Conservation (phyloP, 2,113 vertebrate species). For the Melospiza melodia region DNA sequence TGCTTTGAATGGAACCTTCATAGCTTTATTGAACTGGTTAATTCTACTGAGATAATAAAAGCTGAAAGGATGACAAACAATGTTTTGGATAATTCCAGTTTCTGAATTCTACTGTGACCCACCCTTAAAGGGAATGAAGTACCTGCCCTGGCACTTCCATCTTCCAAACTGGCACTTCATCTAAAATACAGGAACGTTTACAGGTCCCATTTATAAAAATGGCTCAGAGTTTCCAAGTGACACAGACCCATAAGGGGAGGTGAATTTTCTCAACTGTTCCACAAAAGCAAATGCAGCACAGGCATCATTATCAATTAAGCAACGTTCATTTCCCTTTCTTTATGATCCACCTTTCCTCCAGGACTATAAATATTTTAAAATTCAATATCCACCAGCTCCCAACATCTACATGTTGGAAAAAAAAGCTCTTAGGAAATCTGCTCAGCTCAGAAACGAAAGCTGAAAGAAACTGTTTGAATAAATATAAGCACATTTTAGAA, state of each 20-base stretch:
- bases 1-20: background rate
- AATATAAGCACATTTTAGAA: background rate
- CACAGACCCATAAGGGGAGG: background rate
- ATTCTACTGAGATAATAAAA: background rate
- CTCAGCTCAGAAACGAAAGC: background rate
- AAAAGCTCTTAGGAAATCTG: background rate
- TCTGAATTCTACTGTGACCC: background rate
- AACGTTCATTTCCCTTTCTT: background rate
- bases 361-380: background rate
- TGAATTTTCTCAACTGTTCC: background rate
- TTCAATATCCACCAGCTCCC: background rate
- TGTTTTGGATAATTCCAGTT: background rate
- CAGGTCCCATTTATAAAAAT: background rate
- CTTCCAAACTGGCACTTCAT: background rate
- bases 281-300: background rate
- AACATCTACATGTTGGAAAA: background rate
- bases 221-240: background rate
- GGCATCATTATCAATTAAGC: background rate
- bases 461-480: constrained; percentile 25
- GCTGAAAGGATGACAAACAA: background rate
- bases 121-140: background rate
- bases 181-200: background rate
- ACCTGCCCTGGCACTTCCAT: background rate
- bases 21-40: background rate
- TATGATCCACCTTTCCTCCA: background rate